Base-by-base conservation (phyloP, 2,113 vertebrate genomes). In the Prunella himalayana region DNA sequence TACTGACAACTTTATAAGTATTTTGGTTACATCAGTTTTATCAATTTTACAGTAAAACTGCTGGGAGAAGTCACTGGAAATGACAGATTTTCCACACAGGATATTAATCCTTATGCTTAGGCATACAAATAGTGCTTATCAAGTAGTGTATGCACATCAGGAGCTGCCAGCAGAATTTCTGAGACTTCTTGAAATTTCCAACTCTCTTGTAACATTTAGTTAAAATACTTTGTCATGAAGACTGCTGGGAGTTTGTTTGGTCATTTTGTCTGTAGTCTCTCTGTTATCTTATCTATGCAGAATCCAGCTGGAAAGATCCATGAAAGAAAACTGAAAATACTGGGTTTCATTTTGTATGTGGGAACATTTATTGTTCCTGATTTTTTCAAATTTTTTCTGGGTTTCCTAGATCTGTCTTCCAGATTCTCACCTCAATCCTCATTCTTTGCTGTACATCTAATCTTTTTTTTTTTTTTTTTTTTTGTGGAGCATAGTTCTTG, bases 121-220 rank as follows among this genome's bases (percentile, higher is more conserved):
- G 45, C 56, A 49, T 72, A 82, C 41, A 33, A 76, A 49, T 37
- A 76, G 28, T 27, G 66, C 57, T 75, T 90, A 79, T 76, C 82
- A 95, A 65, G 41, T 47, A 60, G 66, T 57, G 49, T 61, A 2
- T 69, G 57, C 70, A 57, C 85, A 85, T 86, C 84, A 87, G 75
- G 78, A 95, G 63, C 90, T 96, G 75, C 59, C 85, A 94, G 75
- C 41, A 90, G 41, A 80, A 79, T 91, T 93, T 90, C 57, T 82
- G 49, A 15, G 28, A 64, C 49, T 76, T 56, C 28, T 9, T 76
- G n/a, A 94, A 61, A 53, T 80, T 93, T 91, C 31, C 39, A 61
- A 2, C n/a, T 27, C 31, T 87, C 13, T 45, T 77, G 30, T 53
- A 70, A 69, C 18, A 24, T 76, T 76, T 72, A 53, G 16, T 78